Conservation (phyloP, 2,113 vertebrate species). For the Pelusios castaneus region DNA sequence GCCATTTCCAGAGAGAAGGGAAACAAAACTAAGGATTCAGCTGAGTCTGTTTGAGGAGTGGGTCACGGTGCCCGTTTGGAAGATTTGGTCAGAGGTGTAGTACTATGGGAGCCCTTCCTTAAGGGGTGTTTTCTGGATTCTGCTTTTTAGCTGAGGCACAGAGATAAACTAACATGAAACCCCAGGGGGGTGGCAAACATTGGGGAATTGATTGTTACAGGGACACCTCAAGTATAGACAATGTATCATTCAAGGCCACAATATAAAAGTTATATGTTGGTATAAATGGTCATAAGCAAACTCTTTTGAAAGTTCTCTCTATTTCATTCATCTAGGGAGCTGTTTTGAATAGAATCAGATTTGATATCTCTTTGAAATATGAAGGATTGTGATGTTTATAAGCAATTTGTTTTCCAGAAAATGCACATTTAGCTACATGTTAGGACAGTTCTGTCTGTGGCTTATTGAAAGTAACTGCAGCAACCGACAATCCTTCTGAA, state of each 20-base stretch:
- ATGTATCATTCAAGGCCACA: background rate
- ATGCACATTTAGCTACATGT: background rate
- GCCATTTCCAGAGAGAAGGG: background rate
- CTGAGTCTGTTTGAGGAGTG: background rate
- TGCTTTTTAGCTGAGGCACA: background rate
- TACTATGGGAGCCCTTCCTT: background rate
- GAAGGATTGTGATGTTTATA: constrained; percentile 24
- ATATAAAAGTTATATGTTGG: background rate
- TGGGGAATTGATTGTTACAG: background rate
- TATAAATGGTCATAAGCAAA: background rate
- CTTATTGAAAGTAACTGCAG: constrained; percentile 26
- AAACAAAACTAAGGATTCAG: background rate
- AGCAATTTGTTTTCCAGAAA: constrained; percentile 38
- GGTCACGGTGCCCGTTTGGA: background rate
- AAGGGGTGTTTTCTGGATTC: background rate
- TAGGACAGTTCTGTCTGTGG: constrained; percentile 11
- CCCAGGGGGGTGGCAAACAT: background rate
- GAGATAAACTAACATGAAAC: background rate
- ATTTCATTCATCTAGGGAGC: background rate
- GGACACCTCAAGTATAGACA: background rate
- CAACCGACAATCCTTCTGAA: constrained; percentile 3
- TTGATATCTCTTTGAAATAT: background rate
- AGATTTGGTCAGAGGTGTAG: background rate
- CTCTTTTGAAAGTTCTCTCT: background rate
- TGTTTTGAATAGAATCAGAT: constrained; percentile 15